Evolutionary conservation across 2,888 invertebrate species (phyloP), one percentile per base, ranked within the genome.

Genomic region (Himalopsyche japonica): DNA sequence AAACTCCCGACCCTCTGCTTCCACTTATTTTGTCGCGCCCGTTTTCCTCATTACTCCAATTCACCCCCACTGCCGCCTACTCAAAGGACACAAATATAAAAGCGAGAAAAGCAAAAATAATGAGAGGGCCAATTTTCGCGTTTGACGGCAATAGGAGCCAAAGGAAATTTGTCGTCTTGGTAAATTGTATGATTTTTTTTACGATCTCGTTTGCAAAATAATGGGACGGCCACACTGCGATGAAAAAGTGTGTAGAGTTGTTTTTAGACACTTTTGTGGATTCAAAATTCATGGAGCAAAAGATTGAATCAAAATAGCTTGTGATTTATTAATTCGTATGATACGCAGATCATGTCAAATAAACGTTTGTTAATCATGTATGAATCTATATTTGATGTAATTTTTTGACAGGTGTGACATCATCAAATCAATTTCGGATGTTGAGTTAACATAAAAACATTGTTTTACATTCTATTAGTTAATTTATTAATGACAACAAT

Each of bases 71-170:
- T 15, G 15, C 43, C 15, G 15, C 43, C 43, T 15, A 57, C 84
- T 85, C 86, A 83, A 86, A 85, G 85, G 83, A 83, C 57, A 57
- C 85, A 85, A 84, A 83, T 84, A 86, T 83, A 86, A 83, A 83
- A 81, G 79, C 76, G 80, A 82, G 80, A 81, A 86, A 85, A 86
- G 85, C 76, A 85, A 57, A 86, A 82, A 86, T 86, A 86, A 85
- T 85, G 86, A 85, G 86, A 80, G 81, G 82, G 83, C 83, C 86
- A 86, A 86, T 86, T 86, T 85, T 85, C 80, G 83, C 85, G 83
- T 86, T 86, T 86, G 86, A 86, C 70, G 76, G 82, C 81, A 81
- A 78, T 84, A 77, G 82, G 57, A 80, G 79, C 84, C 20, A 79
- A 77, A 34, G 79, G 77, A 79, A 84, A 86, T 86, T 84, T 84